Conservation (phyloP, 2,888 invertebrate genomes). For the Cataglyphis altisquamis region DNA sequence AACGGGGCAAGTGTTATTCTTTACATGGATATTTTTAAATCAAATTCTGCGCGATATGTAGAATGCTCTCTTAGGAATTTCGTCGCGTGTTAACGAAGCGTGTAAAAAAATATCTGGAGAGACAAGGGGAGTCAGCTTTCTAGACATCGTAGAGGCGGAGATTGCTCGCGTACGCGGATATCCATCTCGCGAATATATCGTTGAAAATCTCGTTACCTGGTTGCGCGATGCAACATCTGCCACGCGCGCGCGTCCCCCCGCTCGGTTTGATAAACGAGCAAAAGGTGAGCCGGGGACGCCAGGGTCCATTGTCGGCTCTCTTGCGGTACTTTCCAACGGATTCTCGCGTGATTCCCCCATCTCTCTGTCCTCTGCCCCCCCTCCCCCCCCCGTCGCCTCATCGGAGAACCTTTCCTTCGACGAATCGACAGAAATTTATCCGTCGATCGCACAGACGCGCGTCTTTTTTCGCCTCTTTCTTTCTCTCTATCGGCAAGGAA, state of each 20-base stretch:
- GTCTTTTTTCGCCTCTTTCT: background rate
- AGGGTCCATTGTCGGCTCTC: slow-evolving; percentile 46
- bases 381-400: background rate
- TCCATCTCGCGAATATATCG: slow-evolving; percentile 29
- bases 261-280: slow-evolving; percentile 49
- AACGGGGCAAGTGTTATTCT: background rate
- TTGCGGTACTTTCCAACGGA: slow-evolving; percentile 49
- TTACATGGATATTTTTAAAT: background rate
- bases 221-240: slow-evolving; percentile 47
- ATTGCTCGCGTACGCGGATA: slow-evolving; percentile 14
- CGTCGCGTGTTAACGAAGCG: background rate
- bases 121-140: background rate
- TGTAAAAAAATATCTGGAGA: background rate
- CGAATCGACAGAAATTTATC: slow-evolving; percentile 40
- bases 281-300: slow-evolving; percentile 31
- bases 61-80: background rate
- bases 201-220: slow-evolving; percentile 42
- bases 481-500: background rate
- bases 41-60: background rate
- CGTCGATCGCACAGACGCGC: slow-evolving; percentile 6
- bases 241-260: background rate
- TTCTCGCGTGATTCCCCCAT: background rate
- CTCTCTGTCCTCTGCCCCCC: background rate
- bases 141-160: background rate
- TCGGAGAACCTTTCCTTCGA: slow-evolving; percentile 23